Conservation (phyloP, 1,140 invertebrate genomes). For the Medauroidea extradentata region DNA sequence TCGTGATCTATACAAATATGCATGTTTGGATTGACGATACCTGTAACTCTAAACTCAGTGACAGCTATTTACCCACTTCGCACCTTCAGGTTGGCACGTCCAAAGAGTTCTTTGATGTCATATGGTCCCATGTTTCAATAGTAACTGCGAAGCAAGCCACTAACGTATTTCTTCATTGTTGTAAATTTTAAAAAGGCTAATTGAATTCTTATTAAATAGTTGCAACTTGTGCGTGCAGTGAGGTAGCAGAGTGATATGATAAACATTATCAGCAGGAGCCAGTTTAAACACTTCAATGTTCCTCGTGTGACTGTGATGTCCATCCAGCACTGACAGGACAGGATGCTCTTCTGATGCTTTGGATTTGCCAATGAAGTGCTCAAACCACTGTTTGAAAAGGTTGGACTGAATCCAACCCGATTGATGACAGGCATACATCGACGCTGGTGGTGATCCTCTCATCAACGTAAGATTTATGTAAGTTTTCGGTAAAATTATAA, state of each 20-base stretch:
- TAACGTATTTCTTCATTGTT: constrained; percentile 29
- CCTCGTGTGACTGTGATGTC: background rate
- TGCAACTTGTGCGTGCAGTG: constrained; percentile 41
- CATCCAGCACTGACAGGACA: constrained; percentile 34
- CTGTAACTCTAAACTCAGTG: constrained; percentile 25
- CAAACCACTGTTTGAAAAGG: constrained; percentile 28
- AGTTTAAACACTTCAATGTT: constrained; percentile 3
- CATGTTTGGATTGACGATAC: constrained; percentile 22
- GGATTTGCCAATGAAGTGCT: constrained; percentile 24
- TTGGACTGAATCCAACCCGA: constrained; percentile 24
- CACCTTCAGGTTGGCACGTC: constrained; percentile 10
- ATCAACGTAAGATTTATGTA: constrained; percentile 29
- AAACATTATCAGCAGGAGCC: constrained; percentile 5
- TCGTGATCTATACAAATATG: constrained; percentile 18
- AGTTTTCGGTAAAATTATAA: constrained; percentile 21
- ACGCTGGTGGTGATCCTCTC: constrained; percentile 33
- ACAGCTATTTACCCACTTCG: constrained; percentile 19
- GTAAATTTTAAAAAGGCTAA: constrained; percentile 35
- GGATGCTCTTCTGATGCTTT: constrained; percentile 21
- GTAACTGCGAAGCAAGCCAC: background rate
- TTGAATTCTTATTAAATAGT: constrained; percentile 38
- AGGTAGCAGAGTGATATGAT: constrained; percentile 15
- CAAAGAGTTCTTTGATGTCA: constrained; percentile 13
- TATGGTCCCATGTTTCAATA: background rate
- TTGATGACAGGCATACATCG: constrained; percentile 23